Conservation (phyloP, 92 coral and sea anemone genomes). For the Porites cylindrica region DNA sequence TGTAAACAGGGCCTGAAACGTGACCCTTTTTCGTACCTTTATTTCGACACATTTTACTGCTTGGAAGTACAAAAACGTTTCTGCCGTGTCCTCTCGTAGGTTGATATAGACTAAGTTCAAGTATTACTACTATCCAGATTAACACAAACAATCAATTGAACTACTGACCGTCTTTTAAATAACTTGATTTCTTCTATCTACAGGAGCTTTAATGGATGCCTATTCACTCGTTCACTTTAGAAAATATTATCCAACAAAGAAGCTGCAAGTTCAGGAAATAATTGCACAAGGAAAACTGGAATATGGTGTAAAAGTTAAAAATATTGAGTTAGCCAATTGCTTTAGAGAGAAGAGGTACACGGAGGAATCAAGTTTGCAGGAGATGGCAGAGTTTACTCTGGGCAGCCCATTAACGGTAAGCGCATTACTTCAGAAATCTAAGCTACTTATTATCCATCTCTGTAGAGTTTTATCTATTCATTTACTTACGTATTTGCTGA, state of each 20-base stretch:
- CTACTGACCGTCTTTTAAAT: no score
- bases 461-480: no score
- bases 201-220: constrained; percentile 92
- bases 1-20: no score
- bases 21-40: no score
- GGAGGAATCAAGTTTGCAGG: constrained; percentile 36
- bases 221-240: constrained; percentile 64
- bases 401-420: constrained; percentile 21
- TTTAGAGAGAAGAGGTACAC: constrained; percentile 53
- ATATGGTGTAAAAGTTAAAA: constrained; percentile 57
- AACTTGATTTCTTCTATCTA: not conserved
- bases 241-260: constrained; percentile 33
- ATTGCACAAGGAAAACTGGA: constrained; percentile 59
- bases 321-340: constrained; percentile 53
- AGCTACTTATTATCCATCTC: no score
- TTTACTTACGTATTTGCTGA: no score
- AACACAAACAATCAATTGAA: no score
- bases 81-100: no score
- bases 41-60: no score
- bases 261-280: constrained; percentile 59
- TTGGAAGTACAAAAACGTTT: no score
- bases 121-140: no score
- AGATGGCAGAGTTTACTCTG: constrained; percentile 11
- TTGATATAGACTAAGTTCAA: no score
- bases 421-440: not conserved